Evolutionary conservation across 2,888 invertebrate genomes (phyloP), one percentile per base, ranked within the genome.

Genomic region (Protula sp.): DNA sequence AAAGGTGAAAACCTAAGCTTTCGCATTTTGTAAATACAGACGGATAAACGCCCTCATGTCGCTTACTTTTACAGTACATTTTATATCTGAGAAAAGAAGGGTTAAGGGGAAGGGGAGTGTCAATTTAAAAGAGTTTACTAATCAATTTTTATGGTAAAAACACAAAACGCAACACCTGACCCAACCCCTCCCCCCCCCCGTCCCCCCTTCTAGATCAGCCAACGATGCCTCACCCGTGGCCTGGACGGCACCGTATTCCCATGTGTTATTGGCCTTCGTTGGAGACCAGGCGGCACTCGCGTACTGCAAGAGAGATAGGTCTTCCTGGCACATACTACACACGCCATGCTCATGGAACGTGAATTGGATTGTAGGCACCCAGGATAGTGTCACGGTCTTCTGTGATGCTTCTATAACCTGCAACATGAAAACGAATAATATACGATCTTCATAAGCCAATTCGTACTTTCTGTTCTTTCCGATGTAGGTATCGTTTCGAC

Each of bases 301-400:
- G 19, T 38, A 38, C 19, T 38, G 38, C 19, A 38, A 14, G 9
- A 38, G 38, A 14, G 38, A 38, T 9, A 9, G 9, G 19, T 38
- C 38, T 19, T 38, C 38, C 38, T 38, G 9, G 38, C 38, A 38
- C 38, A 19, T 38, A 38, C 19, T 38, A 38, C 38, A 38, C 38
- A 38, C 9, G 38, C 19, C 38, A 9, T 38, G 9, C 5, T n/a
- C 50, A 24, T 50, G 50, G 9, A 26, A 19, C 19, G 22, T 26
- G 24, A 22, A 5, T 50, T 5, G 19, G 5, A 50, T 19, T 50
- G 76, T 74, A 3, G 72, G 67, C 45, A 74, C 29, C 76, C 76
- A 76, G 14, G 66, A 67, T 4, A 76, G 14, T 3, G 66, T 68
- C 22, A 73, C 68, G 2, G 65, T 64, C 3, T 45, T 58, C 14